phyloP scores from a whole-genome alignment of 2,113 vertebrate species.

The Pelecanus crispus region DNA sequence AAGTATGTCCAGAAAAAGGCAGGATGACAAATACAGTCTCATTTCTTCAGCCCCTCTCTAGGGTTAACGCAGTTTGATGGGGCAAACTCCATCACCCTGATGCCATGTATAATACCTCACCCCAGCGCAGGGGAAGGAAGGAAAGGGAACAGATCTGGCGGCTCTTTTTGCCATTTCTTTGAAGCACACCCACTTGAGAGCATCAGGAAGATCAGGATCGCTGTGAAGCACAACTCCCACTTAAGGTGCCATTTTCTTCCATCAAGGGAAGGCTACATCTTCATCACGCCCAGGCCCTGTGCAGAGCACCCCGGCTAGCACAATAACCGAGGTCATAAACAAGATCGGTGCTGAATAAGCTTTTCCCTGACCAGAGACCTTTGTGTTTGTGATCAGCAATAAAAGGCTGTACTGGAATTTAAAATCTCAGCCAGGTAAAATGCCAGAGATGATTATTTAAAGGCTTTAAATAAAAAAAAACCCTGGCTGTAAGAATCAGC shows the following conservation, averaged over 20 bases:
- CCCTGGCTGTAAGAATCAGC: not conserved
- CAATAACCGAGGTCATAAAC: not conserved
- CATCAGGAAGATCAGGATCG: not conserved
- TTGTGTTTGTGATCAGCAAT: conserved; percentile 34
- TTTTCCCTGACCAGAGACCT: conserved; percentile 12
- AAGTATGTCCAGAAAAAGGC: not conserved
- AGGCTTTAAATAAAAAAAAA: conserved; percentile 2
- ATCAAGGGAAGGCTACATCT: not conserved
- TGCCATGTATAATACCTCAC: not conserved
- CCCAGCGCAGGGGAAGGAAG: not conserved
- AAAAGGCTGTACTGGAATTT: conserved; percentile 8
- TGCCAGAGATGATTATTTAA: conserved; percentile 44
- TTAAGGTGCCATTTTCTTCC: not conserved
- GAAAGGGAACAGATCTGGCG: fast-evolving
- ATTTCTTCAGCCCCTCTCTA: not conserved
- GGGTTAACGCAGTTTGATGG: not conserved
- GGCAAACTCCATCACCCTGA: not conserved
- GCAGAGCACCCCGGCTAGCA: not conserved
- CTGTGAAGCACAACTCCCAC: not conserved
- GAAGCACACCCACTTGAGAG: not conserved
- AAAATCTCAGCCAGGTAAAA: conserved; percentile 30
- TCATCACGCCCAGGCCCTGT: fast-evolving
- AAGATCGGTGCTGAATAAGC: not conserved
- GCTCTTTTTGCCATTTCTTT: not conserved
- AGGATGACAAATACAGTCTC: not conserved